phyloP scores from a whole-genome alignment of 1,140 invertebrate species.

The Laupala kohalensis region DNA sequence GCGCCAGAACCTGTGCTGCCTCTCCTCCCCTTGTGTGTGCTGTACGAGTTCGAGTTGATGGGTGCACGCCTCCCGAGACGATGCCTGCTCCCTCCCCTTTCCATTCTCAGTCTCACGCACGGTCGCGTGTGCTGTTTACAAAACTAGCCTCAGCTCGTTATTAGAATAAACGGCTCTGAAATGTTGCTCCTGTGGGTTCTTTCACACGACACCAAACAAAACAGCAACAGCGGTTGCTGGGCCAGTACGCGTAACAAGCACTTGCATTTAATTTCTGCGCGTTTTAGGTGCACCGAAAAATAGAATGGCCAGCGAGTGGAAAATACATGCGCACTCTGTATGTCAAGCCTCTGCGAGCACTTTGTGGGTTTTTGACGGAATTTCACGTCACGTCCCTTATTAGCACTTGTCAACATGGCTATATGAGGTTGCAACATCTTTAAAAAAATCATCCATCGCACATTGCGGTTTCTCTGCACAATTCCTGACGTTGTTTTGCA shows the following conservation, averaged over 20 bases:
- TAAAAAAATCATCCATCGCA: no score
- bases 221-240: no score
- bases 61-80: neutral
- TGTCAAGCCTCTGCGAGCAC: neutral
- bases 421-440: no score
- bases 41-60: no score
- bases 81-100: neutral
- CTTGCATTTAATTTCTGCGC: neutral
- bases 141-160: no score
- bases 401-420: neutral
- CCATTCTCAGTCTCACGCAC: neutral
- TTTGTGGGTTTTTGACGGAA: neutral
- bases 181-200: no score
- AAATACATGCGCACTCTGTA: neutral
- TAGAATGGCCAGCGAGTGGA: neutral
- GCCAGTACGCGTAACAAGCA: neutral
- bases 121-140: no score
- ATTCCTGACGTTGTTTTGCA: neutral
- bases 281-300: neutral
- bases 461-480: neutral
- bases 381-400: neutral
- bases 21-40: no score
- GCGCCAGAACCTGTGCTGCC: no score
- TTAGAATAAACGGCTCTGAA: no score
- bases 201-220: no score